Evolutionary conservation across 2,888 invertebrate genomes (phyloP).

Genomic region (Cantharis rustica): DNA sequence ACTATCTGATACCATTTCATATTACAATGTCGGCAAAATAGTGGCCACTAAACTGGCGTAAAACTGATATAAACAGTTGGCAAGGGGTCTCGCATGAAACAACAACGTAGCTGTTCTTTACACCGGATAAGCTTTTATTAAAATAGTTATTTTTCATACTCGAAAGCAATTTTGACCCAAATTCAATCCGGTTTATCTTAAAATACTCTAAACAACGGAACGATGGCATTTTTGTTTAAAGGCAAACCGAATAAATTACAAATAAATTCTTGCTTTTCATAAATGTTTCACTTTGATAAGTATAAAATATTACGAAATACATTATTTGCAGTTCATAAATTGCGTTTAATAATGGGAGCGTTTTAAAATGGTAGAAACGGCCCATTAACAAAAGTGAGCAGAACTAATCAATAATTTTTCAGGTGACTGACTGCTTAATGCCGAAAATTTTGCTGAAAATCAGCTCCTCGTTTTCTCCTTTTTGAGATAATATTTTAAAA

Average conservation of each 20-base stretch:
- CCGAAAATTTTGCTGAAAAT: not conserved
- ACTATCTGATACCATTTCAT: conserved; percentile 42
- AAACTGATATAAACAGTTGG: conserved; percentile 42
- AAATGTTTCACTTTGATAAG: not conserved
- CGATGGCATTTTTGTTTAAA: not conserved
- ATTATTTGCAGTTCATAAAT: conserved; percentile 3
- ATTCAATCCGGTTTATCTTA: not conserved
- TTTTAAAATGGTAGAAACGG: not conserved
- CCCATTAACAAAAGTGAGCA: not conserved
- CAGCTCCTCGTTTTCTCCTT: not conserved
- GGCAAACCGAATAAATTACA: not conserved
- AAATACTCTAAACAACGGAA: not conserved
- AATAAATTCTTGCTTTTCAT: not conserved
- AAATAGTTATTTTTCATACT: conserved; percentile 14
- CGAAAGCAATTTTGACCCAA: conserved; percentile 7
- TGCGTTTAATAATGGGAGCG: not conserved
- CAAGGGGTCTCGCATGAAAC: conserved; percentile 29
- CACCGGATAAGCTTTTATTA: conserved; percentile 21
- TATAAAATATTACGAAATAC: not conserved
- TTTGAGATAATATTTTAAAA: not conserved
- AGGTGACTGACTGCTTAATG: conserved; percentile 3
- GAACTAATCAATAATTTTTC: conserved; percentile 2
- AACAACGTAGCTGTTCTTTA: conserved; percentile 4
- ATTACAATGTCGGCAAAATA: conserved; percentile 37
- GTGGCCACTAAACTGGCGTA: conserved; percentile 39